Evolutionary conservation across 2,797 vertebrate species (phyloP).

Genomic region (Tauraco hartlaubi): DNA sequence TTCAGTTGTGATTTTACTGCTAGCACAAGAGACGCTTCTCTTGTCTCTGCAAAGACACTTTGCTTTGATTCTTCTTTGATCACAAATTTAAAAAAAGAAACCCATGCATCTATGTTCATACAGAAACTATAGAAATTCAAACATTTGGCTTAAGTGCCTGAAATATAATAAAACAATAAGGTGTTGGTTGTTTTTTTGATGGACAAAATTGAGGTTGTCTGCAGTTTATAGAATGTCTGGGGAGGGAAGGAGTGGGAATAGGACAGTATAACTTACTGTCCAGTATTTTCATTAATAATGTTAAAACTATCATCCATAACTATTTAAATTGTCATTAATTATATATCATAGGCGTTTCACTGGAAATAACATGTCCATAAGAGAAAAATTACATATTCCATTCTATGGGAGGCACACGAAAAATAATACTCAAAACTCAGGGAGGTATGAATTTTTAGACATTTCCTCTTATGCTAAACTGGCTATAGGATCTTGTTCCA

Average conservation of each 20-base stretch:
- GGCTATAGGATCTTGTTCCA: slow-evolving; percentile 79
- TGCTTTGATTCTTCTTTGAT: neutral
- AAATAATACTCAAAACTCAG: slow-evolving; percentile 82
- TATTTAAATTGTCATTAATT: slow-evolving; percentile 82
- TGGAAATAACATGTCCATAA: slow-evolving; percentile 82
- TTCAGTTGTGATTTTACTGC: slow-evolving; percentile 10
- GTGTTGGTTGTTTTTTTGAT: slow-evolving; percentile 37
- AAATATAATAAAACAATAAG: neutral
- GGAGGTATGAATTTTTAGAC: slow-evolving; percentile 82
- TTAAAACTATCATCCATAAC: slow-evolving; percentile 77
- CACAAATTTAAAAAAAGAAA: neutral
- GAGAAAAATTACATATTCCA: slow-evolving; percentile 81
- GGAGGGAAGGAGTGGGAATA: slow-evolving; percentile 76
- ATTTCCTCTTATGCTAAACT: slow-evolving; percentile 81
- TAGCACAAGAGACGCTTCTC: neutral
- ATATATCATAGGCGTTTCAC: slow-evolving; percentile 82
- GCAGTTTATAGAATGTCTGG: slow-evolving; percentile 58
- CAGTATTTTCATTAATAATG: slow-evolving; percentile 75
- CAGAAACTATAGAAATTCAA: neutral
- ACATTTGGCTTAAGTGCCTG: slow-evolving; percentile 52
- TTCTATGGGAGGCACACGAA: slow-evolving; percentile 81
- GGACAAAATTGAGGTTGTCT: slow-evolving; percentile 46
- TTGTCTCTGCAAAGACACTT: neutral
- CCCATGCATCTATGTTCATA: neutral
- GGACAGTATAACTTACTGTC: slow-evolving; percentile 70